Percentiles rank a stretch among this genome's conserved stretches.
Conservation (phyloP, 2,797 vertebrate genomes). For the Coregonus sp. region DNA sequence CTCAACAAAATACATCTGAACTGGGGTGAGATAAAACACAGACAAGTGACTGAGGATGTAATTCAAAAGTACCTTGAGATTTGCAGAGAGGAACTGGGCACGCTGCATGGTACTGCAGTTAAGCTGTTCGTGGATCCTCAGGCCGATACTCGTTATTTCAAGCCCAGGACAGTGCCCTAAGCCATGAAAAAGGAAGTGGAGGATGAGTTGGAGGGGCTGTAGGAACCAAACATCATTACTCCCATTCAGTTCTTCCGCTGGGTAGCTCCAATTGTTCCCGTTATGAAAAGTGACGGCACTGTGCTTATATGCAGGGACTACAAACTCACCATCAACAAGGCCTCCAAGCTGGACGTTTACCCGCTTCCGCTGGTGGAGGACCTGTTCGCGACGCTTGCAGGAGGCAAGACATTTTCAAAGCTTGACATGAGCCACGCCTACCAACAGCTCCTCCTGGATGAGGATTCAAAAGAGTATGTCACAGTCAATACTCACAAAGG, state of each 20-base stretch:
- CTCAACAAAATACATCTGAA: slow-evolving; percentile 4
- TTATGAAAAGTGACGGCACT: neutral
- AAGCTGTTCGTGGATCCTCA: neutral
- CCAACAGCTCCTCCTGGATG: no score
- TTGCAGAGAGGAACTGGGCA: slow-evolving; percentile 13
- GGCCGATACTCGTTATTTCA: neutral
- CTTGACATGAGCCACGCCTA: no score
- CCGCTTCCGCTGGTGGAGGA: slow-evolving; percentile 21
- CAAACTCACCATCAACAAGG: no score
- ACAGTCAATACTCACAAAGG: no score
- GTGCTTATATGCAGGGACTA: neutral
- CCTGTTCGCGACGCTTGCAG: no score
- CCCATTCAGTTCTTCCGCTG: slow-evolving; percentile 3
- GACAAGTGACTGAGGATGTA: slow-evolving; percentile 17
- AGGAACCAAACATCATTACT: slow-evolving; percentile 20
- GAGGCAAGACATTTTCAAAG: no score
- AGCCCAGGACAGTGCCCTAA: slow-evolving; percentile 6
- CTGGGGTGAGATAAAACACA: slow-evolving; percentile 16
- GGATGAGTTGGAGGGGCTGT: no score
- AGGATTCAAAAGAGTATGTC: slow-evolving; percentile 21
- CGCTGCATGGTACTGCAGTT: slow-evolving; percentile 2
- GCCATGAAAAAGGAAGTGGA: slow-evolving; percentile 14
- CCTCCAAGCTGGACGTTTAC: slow-evolving; percentile 8
- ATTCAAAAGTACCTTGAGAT: slow-evolving; percentile 11
- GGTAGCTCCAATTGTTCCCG: slow-evolving; percentile 12